Evolutionary conservation across 2,113 vertebrate species (phyloP).

Genomic region (Campylomormyrus tamandua): DNA sequence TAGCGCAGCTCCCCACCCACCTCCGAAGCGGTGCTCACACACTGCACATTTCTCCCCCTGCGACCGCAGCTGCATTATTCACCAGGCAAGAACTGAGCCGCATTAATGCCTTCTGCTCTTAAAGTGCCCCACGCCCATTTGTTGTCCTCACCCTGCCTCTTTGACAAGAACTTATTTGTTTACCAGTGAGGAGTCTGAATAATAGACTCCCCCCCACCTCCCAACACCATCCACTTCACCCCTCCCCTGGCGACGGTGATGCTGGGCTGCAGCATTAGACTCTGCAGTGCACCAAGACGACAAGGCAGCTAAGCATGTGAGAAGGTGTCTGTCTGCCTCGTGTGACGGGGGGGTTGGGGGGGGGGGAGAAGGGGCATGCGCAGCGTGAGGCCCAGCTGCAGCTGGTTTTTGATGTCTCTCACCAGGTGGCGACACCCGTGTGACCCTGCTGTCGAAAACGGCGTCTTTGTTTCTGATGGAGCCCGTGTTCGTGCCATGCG

Average conservation of each 20-base stretch:
- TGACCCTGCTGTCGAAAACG: background rate
- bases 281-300: constrained; percentile 16
- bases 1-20: background rate
- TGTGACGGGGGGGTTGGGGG: constrained; percentile 5
- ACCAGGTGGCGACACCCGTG: background rate
- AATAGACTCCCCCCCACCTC: constrained; percentile 2
- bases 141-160: background rate
- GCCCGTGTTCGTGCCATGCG: background rate
- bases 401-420: background rate
- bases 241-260: background rate
- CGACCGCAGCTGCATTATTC: constrained; percentile 20
- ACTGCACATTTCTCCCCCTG: background rate
- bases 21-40: background rate
- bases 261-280: constrained; percentile 34
- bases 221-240: background rate
- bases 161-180: constrained; percentile 25
- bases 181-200: constrained; percentile 6
- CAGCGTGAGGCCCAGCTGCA: background rate
- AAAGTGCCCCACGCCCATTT: background rate
- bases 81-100: background rate
- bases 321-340: background rate
- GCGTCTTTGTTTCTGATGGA: background rate
- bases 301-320: background rate
- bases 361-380: background rate
- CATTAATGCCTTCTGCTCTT: constrained; percentile 4